Evolutionary conservation across 2,888 invertebrate genomes (phyloP).

Genomic region (Tetanocera ferruginea): DNA sequence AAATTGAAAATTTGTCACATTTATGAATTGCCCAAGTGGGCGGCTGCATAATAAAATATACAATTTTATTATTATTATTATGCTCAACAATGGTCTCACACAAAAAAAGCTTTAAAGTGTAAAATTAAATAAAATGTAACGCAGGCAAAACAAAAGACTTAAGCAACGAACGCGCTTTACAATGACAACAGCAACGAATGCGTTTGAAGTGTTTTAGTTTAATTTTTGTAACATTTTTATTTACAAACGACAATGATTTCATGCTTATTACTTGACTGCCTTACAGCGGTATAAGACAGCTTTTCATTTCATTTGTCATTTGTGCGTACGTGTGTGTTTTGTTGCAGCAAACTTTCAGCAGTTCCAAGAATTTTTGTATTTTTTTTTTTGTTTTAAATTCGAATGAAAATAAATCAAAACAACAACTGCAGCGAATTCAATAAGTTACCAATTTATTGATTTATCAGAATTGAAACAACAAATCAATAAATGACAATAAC

Average conservation of each 20-base stretch:
- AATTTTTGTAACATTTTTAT: too few relatives aligned
- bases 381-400: too few relatives aligned
- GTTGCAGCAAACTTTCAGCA: neutral
- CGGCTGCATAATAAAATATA: slow-evolving; percentile 22
- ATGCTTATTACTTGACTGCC: too few relatives aligned
- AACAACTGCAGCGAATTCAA: too few relatives aligned
- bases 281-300: too few relatives aligned
- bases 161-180: neutral
- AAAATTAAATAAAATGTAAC: neutral
- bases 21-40: slow-evolving; percentile 29
- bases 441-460: too few relatives aligned
- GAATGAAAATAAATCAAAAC: too few relatives aligned
- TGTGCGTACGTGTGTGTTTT: neutral
- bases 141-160: neutral
- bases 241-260: too few relatives aligned
- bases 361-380: neutral
- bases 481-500: neutral
- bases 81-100: neutral
- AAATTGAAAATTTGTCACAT: slow-evolving; percentile 39
- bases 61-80: slow-evolving; percentile 30
- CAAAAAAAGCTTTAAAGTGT: neutral
- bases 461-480: too few relatives aligned
- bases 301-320: too few relatives aligned
- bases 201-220: too few relatives aligned
- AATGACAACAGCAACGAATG: neutral